These are phyloP conservation scores for Drosophila kuntzei DNA, from an alignment of 2,888 invertebrate species.

Conservation along the genomic window DNA sequence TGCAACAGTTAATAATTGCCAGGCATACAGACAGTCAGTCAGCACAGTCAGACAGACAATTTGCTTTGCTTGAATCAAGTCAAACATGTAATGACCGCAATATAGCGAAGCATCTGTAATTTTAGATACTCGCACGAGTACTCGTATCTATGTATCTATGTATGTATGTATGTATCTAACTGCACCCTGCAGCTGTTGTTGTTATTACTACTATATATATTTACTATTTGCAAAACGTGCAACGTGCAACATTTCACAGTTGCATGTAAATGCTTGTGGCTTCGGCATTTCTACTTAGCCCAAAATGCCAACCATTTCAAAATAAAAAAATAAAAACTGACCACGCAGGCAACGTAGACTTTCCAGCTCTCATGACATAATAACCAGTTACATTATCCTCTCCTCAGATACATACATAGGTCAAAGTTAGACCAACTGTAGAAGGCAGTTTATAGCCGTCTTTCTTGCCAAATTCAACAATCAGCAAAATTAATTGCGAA, in stretches of 20 bases:
- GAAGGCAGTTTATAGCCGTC: constrained; percentile 6
- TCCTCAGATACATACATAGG: constrained; percentile 50
- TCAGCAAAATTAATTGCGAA: constrained; percentile 1
- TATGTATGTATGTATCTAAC: not conserved
- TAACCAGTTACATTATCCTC: constrained; percentile 42
- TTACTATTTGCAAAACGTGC: constrained; percentile 34
- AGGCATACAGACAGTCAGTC: constrained; percentile 25
- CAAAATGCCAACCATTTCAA: constrained; percentile 37
- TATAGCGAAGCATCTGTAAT: constrained; percentile 57
- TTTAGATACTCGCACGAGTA: constrained; percentile 48
- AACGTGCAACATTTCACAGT: constrained; percentile 50
- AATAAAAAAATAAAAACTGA: constrained; percentile 16
- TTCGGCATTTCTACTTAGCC: constrained; percentile 18
- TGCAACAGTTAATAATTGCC: constrained; percentile 52
- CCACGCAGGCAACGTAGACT: constrained; percentile 29
- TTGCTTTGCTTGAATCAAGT: constrained; percentile 55
- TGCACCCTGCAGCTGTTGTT: constrained; percentile 4
- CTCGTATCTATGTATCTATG: constrained; percentile 28
- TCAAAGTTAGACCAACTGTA: constrained; percentile 43
- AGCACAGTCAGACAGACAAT: constrained; percentile 31
- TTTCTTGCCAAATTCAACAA: constrained; percentile 2
- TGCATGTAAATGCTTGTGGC: constrained; percentile 18
- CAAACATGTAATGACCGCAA: constrained; percentile 49
- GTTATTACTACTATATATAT: not conserved
- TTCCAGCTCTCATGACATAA: constrained; percentile 45